Conservation (phyloP, 2,797 vertebrate species). For the Smutsia temminckii region DNA sequence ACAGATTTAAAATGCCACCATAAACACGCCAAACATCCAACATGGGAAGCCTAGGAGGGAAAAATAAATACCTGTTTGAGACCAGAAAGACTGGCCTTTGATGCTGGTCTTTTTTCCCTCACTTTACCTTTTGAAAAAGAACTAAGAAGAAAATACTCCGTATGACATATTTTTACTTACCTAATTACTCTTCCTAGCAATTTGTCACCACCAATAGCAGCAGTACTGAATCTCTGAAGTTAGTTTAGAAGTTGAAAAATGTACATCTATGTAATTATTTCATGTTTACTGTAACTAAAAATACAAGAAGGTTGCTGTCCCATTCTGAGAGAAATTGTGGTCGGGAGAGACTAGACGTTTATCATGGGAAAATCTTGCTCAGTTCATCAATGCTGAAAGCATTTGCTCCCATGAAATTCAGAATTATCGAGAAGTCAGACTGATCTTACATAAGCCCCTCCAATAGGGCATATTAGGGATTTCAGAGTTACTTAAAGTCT, state of each 20-base stretch:
- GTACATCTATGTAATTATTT: not conserved
- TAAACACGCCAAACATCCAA: conserved; percentile 85
- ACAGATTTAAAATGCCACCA: conserved; percentile 83
- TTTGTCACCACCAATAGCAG: not conserved
- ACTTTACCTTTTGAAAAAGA: not conserved
- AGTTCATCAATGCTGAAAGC: not conserved
- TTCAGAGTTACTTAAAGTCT: not conserved
- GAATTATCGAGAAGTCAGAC: not conserved
- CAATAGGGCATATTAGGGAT: not conserved
- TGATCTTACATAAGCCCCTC: not conserved
- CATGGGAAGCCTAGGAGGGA: conserved; percentile 76
- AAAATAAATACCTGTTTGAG: conserved; percentile 49
- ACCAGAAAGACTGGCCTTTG: not conserved
- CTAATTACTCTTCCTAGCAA: not conserved
- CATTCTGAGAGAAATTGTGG: not conserved
- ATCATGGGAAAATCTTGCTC: not conserved
- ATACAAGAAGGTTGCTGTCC: not conserved
- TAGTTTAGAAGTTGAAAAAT: not conserved
- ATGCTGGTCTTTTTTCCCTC: not conserved
- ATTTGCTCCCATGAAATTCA: not conserved
- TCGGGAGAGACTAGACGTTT: not conserved
- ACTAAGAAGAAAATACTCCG: not conserved
- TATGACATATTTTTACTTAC: not conserved
- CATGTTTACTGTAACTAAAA: not conserved
- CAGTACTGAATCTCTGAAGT: not conserved